Evolutionary conservation across 2,888 invertebrate genomes (phyloP).

Genomic region (Leucophora obtusa): DNA sequence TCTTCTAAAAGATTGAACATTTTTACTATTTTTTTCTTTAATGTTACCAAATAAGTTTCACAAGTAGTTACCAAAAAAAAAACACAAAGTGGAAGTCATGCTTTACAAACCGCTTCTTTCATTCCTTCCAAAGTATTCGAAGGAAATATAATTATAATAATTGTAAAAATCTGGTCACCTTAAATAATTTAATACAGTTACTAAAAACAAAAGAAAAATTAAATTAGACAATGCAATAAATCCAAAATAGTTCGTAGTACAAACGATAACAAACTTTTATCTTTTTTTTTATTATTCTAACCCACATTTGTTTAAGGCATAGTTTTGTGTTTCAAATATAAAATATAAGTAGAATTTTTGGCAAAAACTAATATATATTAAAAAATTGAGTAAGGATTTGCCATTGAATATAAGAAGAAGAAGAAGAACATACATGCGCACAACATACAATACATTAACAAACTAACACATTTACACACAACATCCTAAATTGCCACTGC

Average conservation of each 20-base stretch:
- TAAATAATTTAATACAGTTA: background rate
- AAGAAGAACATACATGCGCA: conserved; percentile 54
- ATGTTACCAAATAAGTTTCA: too few relatives aligned
- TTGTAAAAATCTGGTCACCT: background rate
- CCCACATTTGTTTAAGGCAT: conserved; percentile 32
- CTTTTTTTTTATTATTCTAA: conserved; percentile 29
- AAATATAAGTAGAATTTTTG: background rate
- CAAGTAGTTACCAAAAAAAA: too few relatives aligned
- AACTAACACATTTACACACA: conserved; percentile 22
- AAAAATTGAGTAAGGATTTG: conserved; percentile 43
- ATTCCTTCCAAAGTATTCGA: too few relatives aligned
- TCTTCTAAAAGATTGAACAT: too few relatives aligned
- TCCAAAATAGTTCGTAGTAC: background rate
- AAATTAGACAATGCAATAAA: background rate
- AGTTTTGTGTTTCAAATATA: conserved; percentile 8
- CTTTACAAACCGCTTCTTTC: too few relatives aligned
- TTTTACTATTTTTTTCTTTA: too few relatives aligned
- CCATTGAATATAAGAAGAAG: conserved; percentile 1
- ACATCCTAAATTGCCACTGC: background rate
- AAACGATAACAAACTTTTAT: background rate
- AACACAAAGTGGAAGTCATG: too few relatives aligned
- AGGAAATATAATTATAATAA: too few relatives aligned
- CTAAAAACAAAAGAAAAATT: background rate
- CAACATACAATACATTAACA: conserved; percentile 32
- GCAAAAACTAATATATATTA: conserved; percentile 1